Percentiles rank a stretch among this genome's conserved stretches.
phyloP scores from a whole-genome alignment of 2,797 vertebrate genomes.

The Cynodonichthys magdalenae region DNA sequence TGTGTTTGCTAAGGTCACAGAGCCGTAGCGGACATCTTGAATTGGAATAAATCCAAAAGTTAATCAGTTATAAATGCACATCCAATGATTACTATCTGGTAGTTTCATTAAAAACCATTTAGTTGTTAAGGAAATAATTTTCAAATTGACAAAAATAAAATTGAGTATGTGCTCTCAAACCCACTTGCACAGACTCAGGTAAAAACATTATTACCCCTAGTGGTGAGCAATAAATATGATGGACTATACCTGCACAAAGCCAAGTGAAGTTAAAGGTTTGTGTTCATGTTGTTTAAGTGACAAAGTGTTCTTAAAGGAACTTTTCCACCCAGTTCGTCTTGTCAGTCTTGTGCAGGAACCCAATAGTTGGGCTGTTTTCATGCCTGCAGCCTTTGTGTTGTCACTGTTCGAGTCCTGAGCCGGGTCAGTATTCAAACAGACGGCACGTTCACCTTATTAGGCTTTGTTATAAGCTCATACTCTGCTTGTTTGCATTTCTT shows the following conservation, averaged over 20 bases:
- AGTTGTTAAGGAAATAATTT: neutral
- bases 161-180: too few species aligned
- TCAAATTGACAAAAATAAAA: too few species aligned
- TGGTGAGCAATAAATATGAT: conserved; percentile 4
- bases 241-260: conserved; percentile 1
- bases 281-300: neutral
- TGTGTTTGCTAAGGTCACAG: too few species aligned
- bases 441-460: conserved; percentile 69
- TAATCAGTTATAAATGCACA: too few species aligned
- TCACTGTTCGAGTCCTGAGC: conserved; percentile 29
- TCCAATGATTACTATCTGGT: too few species aligned
- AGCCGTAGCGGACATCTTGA: too few species aligned
- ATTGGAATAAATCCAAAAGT: too few species aligned
- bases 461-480: conserved; percentile 66
- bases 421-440: conserved; percentile 44
- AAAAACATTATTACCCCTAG: too few species aligned
- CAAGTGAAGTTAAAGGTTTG: too few species aligned
- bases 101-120: too few species aligned
- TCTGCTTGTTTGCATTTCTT: conserved; percentile 64
- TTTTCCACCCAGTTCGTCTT: conserved; percentile 29
- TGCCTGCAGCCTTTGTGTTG: conserved; percentile 30
- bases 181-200: too few species aligned
- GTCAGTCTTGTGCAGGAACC: conserved; percentile 38
- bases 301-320: conserved; percentile 15
- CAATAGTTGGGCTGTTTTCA: conserved; percentile 28